Evolutionary conservation across 2,888 invertebrate species (phyloP), one percentile per base, ranked within the genome.

Genomic region (Leptopterna dolabrata): DNA sequence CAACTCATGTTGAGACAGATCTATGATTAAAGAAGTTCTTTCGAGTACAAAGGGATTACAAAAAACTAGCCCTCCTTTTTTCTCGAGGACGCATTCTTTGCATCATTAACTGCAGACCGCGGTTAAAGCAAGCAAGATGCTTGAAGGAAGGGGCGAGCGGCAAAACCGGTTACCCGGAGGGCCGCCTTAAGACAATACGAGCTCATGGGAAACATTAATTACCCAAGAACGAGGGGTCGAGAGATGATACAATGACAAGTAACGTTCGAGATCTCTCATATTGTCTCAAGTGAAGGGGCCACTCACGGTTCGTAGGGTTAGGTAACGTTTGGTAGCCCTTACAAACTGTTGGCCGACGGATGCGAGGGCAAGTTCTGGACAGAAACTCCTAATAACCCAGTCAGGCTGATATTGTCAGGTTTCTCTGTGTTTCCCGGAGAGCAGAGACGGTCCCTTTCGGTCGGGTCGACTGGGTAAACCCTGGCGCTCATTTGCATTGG

Each of bases 151-250:
- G 51, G 51, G n/a, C 14, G 45, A 16, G 24, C 24, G 2, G 36
- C 36, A 63, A 63, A 63, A 63, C 63, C 63, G 63, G 63, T 63
- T 63, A 63, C 27, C 63, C 63, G 63, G 24, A 73, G 36, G 41
- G 73, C 45, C 43, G 14, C 78, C 78, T 78, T 78, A 45, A 78
- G 78, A 78, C 78, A 78, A 78, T 78, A 78, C 41, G 27, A 43
- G 78, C 78, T 78, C 78, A 27, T 78, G 78, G 78, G 78, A 45
- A 78, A 78, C 78, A 45, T 78, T 78, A 78, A 78, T 78, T 78
- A 78, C 19, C 27, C 41, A 29, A 45, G 78, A 78, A 78, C 78
- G 36, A 73, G 78, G 78, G 78, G 47, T 78, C 27, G 43, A 78
- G 78, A 16, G 78, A 76, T 76, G 73, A 76, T 76, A 76, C 73